Evolutionary conservation across 2,797 vertebrate species (phyloP).

Genomic region (Acrocephalus scirpaceus): DNA sequence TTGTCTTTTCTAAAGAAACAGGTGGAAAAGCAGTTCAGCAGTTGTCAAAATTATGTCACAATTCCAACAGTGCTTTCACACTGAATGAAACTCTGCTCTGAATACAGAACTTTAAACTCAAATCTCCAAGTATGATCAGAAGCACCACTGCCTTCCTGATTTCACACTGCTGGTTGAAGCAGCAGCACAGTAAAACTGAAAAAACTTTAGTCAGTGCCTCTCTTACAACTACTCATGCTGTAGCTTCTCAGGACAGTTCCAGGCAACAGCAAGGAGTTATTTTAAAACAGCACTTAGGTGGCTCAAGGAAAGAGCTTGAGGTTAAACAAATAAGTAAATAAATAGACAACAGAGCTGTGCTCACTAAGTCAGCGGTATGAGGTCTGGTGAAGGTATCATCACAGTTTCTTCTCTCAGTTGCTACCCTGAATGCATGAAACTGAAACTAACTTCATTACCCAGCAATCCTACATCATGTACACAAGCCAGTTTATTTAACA

Average conservation of each 20-base stretch:
- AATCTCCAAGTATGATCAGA: neutral
- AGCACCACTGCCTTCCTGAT: neutral
- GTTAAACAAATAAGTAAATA: neutral
- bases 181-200: neutral
- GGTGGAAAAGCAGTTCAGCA: neutral
- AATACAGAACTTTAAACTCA: neutral
- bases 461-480: neutral
- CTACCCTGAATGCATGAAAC: neutral
- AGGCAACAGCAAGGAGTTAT: neutral
- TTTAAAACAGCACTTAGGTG: neutral
- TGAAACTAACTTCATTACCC: neutral
- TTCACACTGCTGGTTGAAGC: neutral
- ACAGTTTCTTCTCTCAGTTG: neutral
- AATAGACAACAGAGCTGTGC: neutral
- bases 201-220: neutral
- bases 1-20: neutral
- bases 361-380: neutral
- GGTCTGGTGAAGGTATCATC: neutral
- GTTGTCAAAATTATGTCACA: neutral
- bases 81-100: neutral
- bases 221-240: neutral
- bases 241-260: neutral
- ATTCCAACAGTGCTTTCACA: neutral
- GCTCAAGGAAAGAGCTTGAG: neutral
- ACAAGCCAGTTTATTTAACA: neutral